A percentile compares a stretch with the other conserved stretches of the same genome.
These are phyloP conservation scores for Balaeniceps rex DNA, from an alignment of 2,113 vertebrate species.

Conservation along the genomic window DNA sequence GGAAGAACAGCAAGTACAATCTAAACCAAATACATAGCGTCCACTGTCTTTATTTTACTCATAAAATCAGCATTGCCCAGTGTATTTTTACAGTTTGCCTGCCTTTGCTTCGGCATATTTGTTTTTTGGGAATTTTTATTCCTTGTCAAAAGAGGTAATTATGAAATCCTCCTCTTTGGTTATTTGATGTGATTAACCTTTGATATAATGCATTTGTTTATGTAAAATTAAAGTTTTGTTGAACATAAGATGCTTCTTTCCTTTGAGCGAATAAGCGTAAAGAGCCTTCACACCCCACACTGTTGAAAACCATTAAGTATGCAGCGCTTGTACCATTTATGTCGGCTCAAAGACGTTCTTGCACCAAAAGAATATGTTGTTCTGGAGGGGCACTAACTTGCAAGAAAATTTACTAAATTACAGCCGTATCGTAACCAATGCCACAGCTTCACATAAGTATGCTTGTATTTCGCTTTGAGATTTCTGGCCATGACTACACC, in stretches of 20 bases:
- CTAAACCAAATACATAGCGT: fast-evolving
- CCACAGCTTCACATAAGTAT: background rate
- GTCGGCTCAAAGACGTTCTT: background rate
- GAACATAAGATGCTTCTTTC: background rate
- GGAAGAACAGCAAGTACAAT: background rate
- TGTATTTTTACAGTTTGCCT: fast-evolving
- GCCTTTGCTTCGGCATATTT: background rate
- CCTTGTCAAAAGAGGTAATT: background rate
- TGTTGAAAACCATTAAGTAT: fast-evolving
- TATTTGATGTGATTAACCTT: background rate
- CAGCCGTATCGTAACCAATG: background rate
- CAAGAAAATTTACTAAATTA: background rate
- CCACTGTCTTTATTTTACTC: fast-evolving
- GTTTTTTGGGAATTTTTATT: background rate
- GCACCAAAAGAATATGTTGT: background rate
- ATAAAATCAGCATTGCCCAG: background rate
- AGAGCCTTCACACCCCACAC: background rate
- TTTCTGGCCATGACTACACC: background rate
- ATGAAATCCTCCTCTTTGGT: background rate
- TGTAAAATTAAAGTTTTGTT: background rate
- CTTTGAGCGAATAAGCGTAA: background rate
- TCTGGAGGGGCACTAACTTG: background rate
- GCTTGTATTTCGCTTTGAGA: background rate
- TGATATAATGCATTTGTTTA: no score
- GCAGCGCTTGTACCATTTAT: fast-evolving